Evolutionary conservation across 2,113 vertebrate genomes (phyloP).

Genomic region (Entelurus aequoreus): DNA sequence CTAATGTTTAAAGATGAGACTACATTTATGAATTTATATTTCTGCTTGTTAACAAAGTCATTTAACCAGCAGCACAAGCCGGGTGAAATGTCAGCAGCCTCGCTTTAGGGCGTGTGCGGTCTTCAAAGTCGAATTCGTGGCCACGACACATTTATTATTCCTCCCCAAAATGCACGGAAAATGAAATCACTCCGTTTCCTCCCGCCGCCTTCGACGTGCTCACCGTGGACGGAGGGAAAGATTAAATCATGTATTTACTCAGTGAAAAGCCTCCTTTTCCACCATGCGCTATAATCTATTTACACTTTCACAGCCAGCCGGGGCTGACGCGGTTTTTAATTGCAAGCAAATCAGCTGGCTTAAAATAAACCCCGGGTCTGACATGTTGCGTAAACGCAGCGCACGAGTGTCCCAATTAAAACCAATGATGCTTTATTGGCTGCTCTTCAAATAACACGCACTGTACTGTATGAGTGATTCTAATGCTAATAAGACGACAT

Average conservation of each 20-base stretch:
- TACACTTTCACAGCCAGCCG: conserved; percentile 44
- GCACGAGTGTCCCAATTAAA: conserved; percentile 12
- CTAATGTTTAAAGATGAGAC: background rate
- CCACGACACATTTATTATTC: conserved; percentile 65
- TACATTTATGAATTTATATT: background rate
- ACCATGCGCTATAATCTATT: conserved; percentile 61
- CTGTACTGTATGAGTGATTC: conserved; percentile 27
- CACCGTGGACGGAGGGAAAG: conserved; percentile 57
- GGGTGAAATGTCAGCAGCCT: too few relatives aligned
- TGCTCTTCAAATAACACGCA: conserved; percentile 40
- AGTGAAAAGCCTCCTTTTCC: conserved; percentile 54
- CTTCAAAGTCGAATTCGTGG: conserved; percentile 52
- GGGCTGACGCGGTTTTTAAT: conserved; percentile 55
- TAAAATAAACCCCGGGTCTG: conserved; percentile 39
- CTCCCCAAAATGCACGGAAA: conserved; percentile 62
- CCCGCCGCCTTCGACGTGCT: conserved; percentile 41
- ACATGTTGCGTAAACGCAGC: conserved; percentile 10
- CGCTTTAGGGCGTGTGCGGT: conserved; percentile 40
- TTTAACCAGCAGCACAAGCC: conserved; percentile 10
- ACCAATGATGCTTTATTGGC: conserved; percentile 28
- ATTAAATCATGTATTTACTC: conserved; percentile 70
- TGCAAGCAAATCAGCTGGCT: conserved; percentile 55
- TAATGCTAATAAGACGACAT: conserved; percentile 56
- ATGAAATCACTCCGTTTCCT: conserved; percentile 71
- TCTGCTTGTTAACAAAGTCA: background rate